Evolutionary conservation across 2,797 vertebrate genomes (phyloP), one percentile per base, ranked within the genome.

Genomic region (Austrolebias charrua): DNA sequence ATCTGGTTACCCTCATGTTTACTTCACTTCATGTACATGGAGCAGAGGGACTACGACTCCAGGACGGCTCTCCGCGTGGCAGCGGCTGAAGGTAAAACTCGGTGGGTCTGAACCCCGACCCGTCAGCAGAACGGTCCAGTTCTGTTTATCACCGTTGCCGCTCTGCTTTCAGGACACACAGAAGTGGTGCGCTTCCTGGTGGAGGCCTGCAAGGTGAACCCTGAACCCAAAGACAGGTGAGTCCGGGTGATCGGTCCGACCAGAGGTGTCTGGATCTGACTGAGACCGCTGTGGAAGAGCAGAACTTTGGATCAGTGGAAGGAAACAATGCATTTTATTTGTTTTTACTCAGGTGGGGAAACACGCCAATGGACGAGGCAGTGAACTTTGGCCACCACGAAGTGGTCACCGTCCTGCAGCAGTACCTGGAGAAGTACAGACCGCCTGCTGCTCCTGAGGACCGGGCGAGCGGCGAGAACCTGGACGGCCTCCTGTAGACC

Each of bases 131-230:
- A 52, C 11, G 35, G 29, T 4, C 14, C n/a, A 3, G 12, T 0
- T 19, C 28, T 28, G n/a, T 0, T 42, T 9, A 12, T 48, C 14
- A 47, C 10, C 0, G 20, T 5, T 57, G 42, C 9, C 35, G 35
- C 35, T 60, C 12, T 69, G 38, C 46, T 50, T 76, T 0, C 28
- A 99, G 98, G 98, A 71, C 98, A 99, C 0, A 85, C 92, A 2
- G 96, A 98, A 19, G 98, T 98, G 55, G 96, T 96, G 8, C 95
- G 94, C 64, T 99, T 99, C 82, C 93, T 99, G 0, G 89, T 99
- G 78, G 96, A 99, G 86, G 96, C 95, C 0, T 99, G 98, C 88
- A 96, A 96, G 82, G 97, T 98, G 77, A 97, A 97, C 78, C 96
- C 98, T 4, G 93, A 94, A 42, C 96, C 97, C 84, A 95, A 81